These are phyloP conservation scores for Epistrophe eligans DNA, from an alignment of 2,888 invertebrate species.

Conservation along the genomic window DNA sequence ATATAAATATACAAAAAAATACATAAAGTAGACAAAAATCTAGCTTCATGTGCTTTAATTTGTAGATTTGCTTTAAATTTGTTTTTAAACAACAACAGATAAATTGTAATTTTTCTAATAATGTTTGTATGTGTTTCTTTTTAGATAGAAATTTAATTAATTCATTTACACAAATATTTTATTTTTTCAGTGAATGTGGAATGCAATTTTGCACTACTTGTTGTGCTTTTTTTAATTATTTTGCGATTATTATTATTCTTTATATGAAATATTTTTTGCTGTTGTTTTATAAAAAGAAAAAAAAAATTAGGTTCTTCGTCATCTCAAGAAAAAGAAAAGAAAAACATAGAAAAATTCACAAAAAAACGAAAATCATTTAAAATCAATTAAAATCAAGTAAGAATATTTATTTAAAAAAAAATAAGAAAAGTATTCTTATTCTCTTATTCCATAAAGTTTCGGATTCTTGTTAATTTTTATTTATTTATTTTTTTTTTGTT, in stretches of 20 bases:
- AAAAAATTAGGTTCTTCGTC: slow-evolving; percentile 28
- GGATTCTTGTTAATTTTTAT: slow-evolving; percentile 74
- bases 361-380: slow-evolving; percentile 63
- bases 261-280: slow-evolving; percentile 7
- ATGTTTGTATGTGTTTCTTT: slow-evolving; percentile 53
- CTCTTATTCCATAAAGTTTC: slow-evolving; percentile 49
- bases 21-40: not conserved
- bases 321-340: not conserved
- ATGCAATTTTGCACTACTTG: slow-evolving; percentile 48
- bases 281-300: slow-evolving; percentile 12
- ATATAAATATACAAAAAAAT: slow-evolving; percentile 21
- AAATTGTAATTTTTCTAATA: slow-evolving; percentile 74
- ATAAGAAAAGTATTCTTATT: not conserved
- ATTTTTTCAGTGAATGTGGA: slow-evolving; percentile 55
- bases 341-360: not conserved
- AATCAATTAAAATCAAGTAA: not conserved
- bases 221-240: slow-evolving; percentile 41
- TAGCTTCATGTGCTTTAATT: slow-evolving; percentile 67
- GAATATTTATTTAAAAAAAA: not conserved
- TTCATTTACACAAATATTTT: slow-evolving; percentile 20
- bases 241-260: slow-evolving; percentile 31
- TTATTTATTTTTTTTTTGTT: slow-evolving; percentile 21
- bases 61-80: slow-evolving; percentile 54
- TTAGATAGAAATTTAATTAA: slow-evolving; percentile 6
- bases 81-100: slow-evolving; percentile 8